Conservation (phyloP, 2,797 vertebrate species). For the Betta splendens region DNA sequence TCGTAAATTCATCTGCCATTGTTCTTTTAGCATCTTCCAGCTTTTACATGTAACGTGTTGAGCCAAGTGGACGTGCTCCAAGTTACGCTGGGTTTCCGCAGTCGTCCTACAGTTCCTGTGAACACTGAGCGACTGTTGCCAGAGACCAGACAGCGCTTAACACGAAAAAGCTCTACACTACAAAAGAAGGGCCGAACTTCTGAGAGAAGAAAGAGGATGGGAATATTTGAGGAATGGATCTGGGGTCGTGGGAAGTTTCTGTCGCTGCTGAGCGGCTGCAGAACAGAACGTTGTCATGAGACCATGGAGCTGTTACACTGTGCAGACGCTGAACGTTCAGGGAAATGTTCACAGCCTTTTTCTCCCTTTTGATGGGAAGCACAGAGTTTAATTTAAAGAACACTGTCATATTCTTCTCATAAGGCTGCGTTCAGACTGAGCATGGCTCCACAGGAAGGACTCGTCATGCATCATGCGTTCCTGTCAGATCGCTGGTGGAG, state of each 20-base stretch:
- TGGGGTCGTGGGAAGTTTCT: slow-evolving; percentile 71
- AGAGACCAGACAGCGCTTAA: slow-evolving; percentile 36
- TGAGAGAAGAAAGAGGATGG: slow-evolving; percentile 36
- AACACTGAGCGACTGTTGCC: slow-evolving; percentile 47
- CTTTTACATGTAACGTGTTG: slow-evolving; percentile 30
- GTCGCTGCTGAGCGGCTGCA: slow-evolving; percentile 47
- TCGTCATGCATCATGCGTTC: background rate
- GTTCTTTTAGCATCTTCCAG: slow-evolving; percentile 23
- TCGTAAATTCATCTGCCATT: slow-evolving; percentile 12
- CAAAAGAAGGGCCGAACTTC: slow-evolving; percentile 37
- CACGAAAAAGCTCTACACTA: slow-evolving; percentile 4
- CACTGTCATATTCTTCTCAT: slow-evolving; percentile 23
- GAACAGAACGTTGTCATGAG: slow-evolving; percentile 50
- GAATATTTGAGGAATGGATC: slow-evolving; percentile 54
- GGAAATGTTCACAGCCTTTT: slow-evolving; percentile 38
- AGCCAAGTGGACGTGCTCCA: slow-evolving; percentile 51
- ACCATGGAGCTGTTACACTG: slow-evolving; percentile 50
- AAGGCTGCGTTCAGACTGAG: background rate
- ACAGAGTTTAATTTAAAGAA: slow-evolving; percentile 34
- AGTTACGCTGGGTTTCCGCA: slow-evolving; percentile 53
- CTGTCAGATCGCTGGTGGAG: background rate
- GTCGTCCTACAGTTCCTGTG: slow-evolving; percentile 52
- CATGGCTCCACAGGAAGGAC: background rate
- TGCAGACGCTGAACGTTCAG: slow-evolving; percentile 55
- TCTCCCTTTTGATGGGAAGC: slow-evolving; percentile 36